phyloP scores from a whole-genome alignment of 2,888 invertebrate genomes.

The Lithodes maja region DNA sequence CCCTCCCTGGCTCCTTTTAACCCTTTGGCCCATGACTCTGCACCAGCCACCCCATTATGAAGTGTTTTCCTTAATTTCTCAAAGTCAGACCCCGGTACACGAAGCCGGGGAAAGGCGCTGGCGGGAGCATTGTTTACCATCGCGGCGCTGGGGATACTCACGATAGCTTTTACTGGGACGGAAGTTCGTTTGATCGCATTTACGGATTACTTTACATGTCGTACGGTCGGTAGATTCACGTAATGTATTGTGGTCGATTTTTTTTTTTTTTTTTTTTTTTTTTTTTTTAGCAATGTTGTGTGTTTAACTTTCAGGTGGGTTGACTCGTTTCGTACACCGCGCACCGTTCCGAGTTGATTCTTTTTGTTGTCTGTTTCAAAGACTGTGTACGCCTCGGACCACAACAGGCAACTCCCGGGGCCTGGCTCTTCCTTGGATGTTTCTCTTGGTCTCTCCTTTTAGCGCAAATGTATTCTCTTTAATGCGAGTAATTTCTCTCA shows the following conservation, averaged over 20 bases:
- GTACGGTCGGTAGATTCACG: no score
- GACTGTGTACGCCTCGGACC: background rate
- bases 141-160: no score
- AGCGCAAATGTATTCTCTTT: background rate
- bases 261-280: no score
- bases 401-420: constrained; percentile 9
- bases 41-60: constrained; percentile 48
- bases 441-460: background rate
- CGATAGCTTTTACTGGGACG: no score
- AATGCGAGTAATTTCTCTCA: background rate
- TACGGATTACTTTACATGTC: no score
- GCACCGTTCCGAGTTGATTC: constrained; percentile 14
- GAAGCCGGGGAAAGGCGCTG: background rate
- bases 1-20: constrained; percentile 34
- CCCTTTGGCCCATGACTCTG: constrained; percentile 56
- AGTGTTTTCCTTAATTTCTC: constrained; percentile 66
- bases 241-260: no score
- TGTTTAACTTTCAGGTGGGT: no score
- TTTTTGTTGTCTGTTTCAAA: constrained; percentile 23
- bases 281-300: no score
- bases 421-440: background rate
- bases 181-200: no score
- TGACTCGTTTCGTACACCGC: background rate
- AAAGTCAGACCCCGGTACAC: constrained; percentile 41
- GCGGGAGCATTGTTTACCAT: background rate